Conservation (phyloP, 1,140 invertebrate species). For the Oryzaephilus surinamensis region DNA sequence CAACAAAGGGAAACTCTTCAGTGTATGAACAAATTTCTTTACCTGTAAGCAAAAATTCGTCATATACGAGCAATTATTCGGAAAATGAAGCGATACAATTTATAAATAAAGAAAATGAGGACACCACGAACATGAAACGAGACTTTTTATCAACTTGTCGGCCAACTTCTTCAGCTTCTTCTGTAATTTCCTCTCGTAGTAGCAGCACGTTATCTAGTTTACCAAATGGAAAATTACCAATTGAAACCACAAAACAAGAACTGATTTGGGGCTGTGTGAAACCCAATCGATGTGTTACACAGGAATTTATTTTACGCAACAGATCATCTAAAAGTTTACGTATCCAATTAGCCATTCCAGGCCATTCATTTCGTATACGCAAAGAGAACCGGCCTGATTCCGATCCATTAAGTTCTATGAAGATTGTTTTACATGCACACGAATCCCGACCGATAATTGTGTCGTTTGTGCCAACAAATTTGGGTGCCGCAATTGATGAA, state of each 20-base stretch:
- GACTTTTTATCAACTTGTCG: slow-evolving; percentile 5
- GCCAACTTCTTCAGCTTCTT: slow-evolving; percentile 7
- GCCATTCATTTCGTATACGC: slow-evolving; percentile 22
- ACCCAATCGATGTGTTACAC: slow-evolving; percentile 37
- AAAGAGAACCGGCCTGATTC: slow-evolving; percentile 20
- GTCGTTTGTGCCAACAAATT: slow-evolving; percentile 36
- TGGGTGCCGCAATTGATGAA: slow-evolving; percentile 38
- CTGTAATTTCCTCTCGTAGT: slow-evolving; percentile 15
- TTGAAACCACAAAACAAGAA: slow-evolving; percentile 39
- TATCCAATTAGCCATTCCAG: slow-evolving; percentile 36
- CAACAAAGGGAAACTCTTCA: too few species aligned
- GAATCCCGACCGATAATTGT: slow-evolving; percentile 39
- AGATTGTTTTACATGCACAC: slow-evolving; percentile 36
- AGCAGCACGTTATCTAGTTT: slow-evolving; percentile 26
- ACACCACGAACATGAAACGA: too few species aligned
- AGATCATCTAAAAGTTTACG: slow-evolving; percentile 40
- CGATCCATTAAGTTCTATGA: slow-evolving; percentile 21
- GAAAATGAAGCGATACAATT: slow-evolving; percentile 7
- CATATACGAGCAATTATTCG: slow-evolving; percentile 8
- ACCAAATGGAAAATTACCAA: slow-evolving; percentile 36
- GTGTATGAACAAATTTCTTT: too few species aligned
- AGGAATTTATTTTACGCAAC: slow-evolving; percentile 41
- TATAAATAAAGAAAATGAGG: slow-evolving; percentile 8
- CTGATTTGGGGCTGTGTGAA: slow-evolving; percentile 43
- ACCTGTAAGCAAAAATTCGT: slow-evolving; percentile 7